These are phyloP conservation scores for Lerema accius DNA, from an alignment of 1,140 invertebrate species.

Conservation along the genomic window DNA sequence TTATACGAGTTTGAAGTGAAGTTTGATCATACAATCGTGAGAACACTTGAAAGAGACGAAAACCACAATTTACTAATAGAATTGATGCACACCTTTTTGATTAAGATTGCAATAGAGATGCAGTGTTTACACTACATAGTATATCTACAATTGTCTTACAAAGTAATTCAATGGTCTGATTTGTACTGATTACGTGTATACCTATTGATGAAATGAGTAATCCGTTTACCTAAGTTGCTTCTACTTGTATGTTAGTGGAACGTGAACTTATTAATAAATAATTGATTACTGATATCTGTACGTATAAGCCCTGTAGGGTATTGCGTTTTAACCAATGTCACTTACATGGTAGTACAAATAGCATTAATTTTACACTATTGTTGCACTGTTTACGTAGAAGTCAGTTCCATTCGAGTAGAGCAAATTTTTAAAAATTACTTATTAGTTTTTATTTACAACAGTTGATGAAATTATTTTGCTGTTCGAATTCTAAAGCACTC, in stretches of 20 bases:
- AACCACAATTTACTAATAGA: constrained; percentile 26
- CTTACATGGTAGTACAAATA: no score
- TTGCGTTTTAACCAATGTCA: background rate
- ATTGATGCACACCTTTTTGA: constrained; percentile 20
- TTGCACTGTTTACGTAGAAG: no score
- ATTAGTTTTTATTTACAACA: no score
- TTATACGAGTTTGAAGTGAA: constrained; percentile 27
- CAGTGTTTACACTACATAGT: background rate
- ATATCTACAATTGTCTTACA: constrained; percentile 11
- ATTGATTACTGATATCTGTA: constrained; percentile 1
- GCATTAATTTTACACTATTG: no score
- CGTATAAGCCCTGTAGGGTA: no score
- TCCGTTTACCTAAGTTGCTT: constrained; percentile 3
- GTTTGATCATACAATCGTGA: constrained; percentile 45
- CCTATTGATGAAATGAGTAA: constrained; percentile 14
- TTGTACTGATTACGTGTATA: constrained; percentile 10
- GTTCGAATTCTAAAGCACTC: no score
- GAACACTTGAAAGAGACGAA: constrained; percentile 31
- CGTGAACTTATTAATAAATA: constrained; percentile 15
- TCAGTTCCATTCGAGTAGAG: no score
- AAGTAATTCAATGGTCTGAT: constrained; percentile 19
- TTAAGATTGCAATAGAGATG: constrained; percentile 3
- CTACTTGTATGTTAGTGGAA: constrained; percentile 13
- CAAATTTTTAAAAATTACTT: no score
- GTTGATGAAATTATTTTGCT: no score